phyloP scores from a whole-genome alignment of 2,888 invertebrate species.

The Drosophila kanekoi region DNA sequence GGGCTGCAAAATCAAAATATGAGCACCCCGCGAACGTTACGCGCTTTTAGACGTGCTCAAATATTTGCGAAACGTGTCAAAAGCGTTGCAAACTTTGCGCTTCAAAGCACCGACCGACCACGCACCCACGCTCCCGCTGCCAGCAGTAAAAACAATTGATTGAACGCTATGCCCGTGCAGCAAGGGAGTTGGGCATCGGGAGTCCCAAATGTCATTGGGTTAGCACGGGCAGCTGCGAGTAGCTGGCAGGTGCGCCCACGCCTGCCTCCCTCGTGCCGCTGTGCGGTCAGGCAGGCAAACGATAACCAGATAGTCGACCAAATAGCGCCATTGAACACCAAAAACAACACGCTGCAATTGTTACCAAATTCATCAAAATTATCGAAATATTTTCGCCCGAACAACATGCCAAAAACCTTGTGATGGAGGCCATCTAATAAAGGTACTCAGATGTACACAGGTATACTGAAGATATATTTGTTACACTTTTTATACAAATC shows the following conservation, averaged over 20 bases:
- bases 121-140: background rate
- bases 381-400: slow-evolving; percentile 27
- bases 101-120: slow-evolving; percentile 40
- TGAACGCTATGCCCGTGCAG: slow-evolving; percentile 52
- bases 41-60: slow-evolving; percentile 83
- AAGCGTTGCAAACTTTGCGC: slow-evolving; percentile 76
- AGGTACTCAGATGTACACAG: background rate
- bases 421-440: slow-evolving; percentile 7
- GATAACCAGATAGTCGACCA: slow-evolving; percentile 53
- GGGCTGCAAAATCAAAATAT: slow-evolving; percentile 68
- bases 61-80: slow-evolving; percentile 85
- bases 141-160: slow-evolving; percentile 56
- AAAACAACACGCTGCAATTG: slow-evolving; percentile 27
- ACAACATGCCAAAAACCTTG: slow-evolving; percentile 5
- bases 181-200: background rate
- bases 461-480: slow-evolving; percentile 11
- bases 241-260: slow-evolving; percentile 11
- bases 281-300: slow-evolving; percentile 54
- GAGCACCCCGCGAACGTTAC: slow-evolving; percentile 67
- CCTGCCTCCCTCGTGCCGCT: slow-evolving; percentile 9
- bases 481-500: slow-evolving; percentile 25
- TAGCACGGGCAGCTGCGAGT: slow-evolving; percentile 7
- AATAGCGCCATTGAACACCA: slow-evolving; percentile 4
- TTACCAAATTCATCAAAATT: slow-evolving; percentile 41
- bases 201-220: slow-evolving; percentile 32